A percentile compares a stretch with the other conserved stretches of the same genome.
Evolutionary conservation across 2,797 vertebrate genomes (phyloP).

Genomic region (Ataeniobius toweri): DNA sequence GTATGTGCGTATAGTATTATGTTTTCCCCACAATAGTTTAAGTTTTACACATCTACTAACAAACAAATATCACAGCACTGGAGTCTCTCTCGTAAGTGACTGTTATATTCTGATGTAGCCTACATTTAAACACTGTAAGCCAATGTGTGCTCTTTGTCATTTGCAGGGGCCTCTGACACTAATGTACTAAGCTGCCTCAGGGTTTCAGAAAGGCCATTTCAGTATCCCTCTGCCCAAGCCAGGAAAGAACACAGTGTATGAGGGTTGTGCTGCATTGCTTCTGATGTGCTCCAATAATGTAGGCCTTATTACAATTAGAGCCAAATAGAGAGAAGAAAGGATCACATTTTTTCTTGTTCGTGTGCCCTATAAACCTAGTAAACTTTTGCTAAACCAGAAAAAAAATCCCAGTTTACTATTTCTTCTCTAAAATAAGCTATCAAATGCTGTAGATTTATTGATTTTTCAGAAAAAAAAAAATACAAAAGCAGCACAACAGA

Average conservation of each 20-base stretch:
- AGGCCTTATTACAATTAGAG: constrained; percentile 35
- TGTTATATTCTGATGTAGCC: constrained; percentile 34
- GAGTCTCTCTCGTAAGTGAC: constrained; percentile 36
- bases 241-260: constrained; percentile 48
- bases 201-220: constrained; percentile 61
- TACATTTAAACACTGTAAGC: constrained; percentile 55
- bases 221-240: constrained; percentile 51
- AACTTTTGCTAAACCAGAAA: constrained; percentile 40
- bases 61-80: constrained; percentile 19
- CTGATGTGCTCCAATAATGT: constrained; percentile 39
- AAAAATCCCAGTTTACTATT: constrained; percentile 18
- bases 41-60: constrained; percentile 32
- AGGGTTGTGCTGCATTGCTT: constrained; percentile 47
- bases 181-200: constrained; percentile 72
- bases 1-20: constrained; percentile 3
- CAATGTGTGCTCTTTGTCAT: constrained; percentile 63
- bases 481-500: background rate
- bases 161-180: constrained; percentile 67
- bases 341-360: constrained; percentile 23
- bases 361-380: constrained; percentile 44
- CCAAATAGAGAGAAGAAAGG: constrained; percentile 33
- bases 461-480: constrained; percentile 5
- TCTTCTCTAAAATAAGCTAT: constrained; percentile 1
- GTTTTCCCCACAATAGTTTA: constrained; percentile 8
- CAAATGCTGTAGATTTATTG: background rate